Conservation (phyloP, 2,797 vertebrate genomes). For the Labeo calbasu region DNA sequence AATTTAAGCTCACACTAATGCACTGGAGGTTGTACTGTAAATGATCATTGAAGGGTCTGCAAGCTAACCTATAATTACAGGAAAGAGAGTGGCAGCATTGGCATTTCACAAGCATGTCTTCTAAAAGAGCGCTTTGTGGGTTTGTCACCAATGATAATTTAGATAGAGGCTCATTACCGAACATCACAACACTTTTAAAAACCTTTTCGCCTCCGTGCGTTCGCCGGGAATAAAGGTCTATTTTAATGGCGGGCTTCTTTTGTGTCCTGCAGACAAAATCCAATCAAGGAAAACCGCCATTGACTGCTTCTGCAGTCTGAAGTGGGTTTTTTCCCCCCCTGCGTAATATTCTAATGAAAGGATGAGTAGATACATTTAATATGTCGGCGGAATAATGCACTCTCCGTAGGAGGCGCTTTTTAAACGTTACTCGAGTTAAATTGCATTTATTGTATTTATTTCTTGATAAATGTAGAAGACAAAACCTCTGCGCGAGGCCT, state of each 20-base stretch:
- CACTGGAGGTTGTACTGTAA: conserved; percentile 98
- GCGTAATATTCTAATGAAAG: conserved; percentile 82
- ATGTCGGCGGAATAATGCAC: conserved; percentile 83
- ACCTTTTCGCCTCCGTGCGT: conserved; percentile 87
- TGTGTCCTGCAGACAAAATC: conserved; percentile 97
- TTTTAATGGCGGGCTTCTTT: conserved; percentile 98
- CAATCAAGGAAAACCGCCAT: conserved; percentile 93
- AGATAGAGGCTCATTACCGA: conserved; percentile 99
- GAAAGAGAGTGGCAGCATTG: conserved; percentile 99
- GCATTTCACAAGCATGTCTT: conserved; percentile 99
- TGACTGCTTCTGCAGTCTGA: conserved; percentile 94
- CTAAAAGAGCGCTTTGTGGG: conserved; percentile 99
- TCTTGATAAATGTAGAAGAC: conserved; percentile 84
- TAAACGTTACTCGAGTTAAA: conserved; percentile 87
- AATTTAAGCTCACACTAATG: conserved; percentile 94
- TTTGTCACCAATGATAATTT: conserved; percentile 99
- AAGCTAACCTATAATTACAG: conserved; percentile 99
- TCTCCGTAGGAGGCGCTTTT: conserved; percentile 85
- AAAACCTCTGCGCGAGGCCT: conserved; percentile 66
- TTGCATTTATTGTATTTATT: conserved; percentile 81
- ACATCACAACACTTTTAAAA: conserved; percentile 99
- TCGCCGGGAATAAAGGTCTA: conserved; percentile 91
- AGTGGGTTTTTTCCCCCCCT: conserved; percentile 71
- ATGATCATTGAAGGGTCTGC: conserved; percentile 99
- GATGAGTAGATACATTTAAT: conserved; percentile 94